phyloP scores from a whole-genome alignment of 2,113 vertebrate genomes.

The Alces alces region DNA sequence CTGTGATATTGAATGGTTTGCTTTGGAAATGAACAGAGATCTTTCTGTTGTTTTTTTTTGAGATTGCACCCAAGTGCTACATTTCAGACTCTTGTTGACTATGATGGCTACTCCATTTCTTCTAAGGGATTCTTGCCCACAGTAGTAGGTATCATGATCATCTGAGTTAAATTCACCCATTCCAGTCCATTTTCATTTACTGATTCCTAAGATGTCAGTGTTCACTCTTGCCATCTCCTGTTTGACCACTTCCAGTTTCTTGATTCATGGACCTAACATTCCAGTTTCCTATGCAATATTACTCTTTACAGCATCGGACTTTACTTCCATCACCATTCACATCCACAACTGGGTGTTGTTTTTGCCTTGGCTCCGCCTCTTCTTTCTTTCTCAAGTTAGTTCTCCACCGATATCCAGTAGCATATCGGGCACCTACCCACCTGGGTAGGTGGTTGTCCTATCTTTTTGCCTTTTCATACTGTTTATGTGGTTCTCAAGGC shows the following conservation, averaged over 20 bases:
- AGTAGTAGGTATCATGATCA: neutral
- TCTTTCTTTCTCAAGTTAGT: neutral
- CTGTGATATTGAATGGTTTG: neutral
- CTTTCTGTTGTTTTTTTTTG: too few relatives aligned
- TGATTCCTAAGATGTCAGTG: neutral
- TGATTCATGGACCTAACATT: neutral
- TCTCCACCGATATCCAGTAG: neutral
- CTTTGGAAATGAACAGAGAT: neutral
- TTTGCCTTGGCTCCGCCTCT: neutral
- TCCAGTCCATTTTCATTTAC: neutral
- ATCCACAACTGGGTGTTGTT: too few relatives aligned
- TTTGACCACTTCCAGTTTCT: neutral
- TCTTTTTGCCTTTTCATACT: neutral
- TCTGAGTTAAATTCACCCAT: neutral
- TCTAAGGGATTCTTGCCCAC: neutral
- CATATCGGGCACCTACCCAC: neutral
- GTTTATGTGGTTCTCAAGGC: neutral
- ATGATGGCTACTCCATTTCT: neutral
- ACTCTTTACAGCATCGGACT: too few relatives aligned
- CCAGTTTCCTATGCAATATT: neutral
- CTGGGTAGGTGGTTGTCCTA: neutral
- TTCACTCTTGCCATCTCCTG: neutral
- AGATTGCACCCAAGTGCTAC: neutral
- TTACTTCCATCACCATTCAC: too few relatives aligned
- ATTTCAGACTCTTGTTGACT: neutral